A percentile compares a stretch with the other conserved stretches of the same genome.
These are phyloP conservation scores for Copidosoma floridanum DNA, from an alignment of 1,140 invertebrate genomes.

Conservation along the genomic window DNA sequence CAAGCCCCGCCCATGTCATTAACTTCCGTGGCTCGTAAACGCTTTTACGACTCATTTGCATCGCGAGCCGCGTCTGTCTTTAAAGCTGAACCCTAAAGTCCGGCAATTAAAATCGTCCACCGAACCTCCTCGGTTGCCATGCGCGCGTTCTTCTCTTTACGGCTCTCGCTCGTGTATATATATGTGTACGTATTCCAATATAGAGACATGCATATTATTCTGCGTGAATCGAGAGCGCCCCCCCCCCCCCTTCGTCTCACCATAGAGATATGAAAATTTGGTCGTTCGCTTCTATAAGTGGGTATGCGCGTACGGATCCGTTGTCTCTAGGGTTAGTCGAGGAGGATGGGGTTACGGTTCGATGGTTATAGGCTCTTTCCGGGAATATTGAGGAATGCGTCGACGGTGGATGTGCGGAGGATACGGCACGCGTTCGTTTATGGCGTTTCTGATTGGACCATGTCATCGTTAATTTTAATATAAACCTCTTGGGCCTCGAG, in stretches of 20 bases:
- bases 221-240: slow-evolving; percentile 6
- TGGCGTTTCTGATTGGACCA: too few relatives aligned
- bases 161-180: slow-evolving; percentile 18
- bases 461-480: too few relatives aligned
- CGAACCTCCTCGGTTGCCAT: slow-evolving; percentile 33
- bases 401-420: too few relatives aligned
- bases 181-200: too few relatives aligned
- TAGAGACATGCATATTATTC: slow-evolving; percentile 25
- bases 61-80: slow-evolving; percentile 45
- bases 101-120: slow-evolving; percentile 50
- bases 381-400: too few relatives aligned
- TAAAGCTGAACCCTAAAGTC: slow-evolving; percentile 51
- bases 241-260: neutral
- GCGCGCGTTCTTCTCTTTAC: slow-evolving; percentile 19
- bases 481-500: too few relatives aligned
- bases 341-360: too few relatives aligned
- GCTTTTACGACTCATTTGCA: slow-evolving; percentile 54
- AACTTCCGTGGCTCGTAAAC: slow-evolving; percentile 52
- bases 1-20: neutral
- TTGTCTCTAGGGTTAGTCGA: too few relatives aligned
- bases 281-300: too few relatives aligned
- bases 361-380: too few relatives aligned
- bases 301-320: too few relatives aligned
- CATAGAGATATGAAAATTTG: slow-evolving; percentile 29
- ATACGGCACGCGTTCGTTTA: too few relatives aligned